Conservation (phyloP, 1,140 invertebrate species). For the Watersipora subatra region DNA sequence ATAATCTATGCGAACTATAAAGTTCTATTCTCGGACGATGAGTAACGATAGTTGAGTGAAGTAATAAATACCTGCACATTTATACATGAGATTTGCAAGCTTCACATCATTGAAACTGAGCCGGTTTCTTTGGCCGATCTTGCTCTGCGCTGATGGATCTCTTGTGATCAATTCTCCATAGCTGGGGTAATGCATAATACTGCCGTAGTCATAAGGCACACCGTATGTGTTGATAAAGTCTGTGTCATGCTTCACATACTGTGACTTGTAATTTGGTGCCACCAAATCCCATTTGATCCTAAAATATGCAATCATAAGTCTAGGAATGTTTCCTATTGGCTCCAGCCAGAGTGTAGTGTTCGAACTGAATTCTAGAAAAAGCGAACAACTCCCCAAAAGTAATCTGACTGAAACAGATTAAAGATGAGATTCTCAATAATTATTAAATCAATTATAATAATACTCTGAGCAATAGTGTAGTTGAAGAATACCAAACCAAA, state of each 20-base stretch:
- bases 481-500: too few species aligned
- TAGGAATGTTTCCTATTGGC: too few species aligned
- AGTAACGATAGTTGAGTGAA: too few species aligned
- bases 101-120: constrained; percentile 20
- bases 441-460: too few species aligned
- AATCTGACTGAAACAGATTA: too few species aligned
- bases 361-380: background rate
- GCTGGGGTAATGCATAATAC: constrained; percentile 37
- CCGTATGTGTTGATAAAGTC: constrained; percentile 30
- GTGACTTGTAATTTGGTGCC: background rate
- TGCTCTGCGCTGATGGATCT: constrained; percentile 13
- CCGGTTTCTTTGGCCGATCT: constrained; percentile 16
- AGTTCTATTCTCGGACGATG: too few species aligned
- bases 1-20: too few species aligned
- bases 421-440: too few species aligned
- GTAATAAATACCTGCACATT: constrained; percentile 16
- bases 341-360: background rate
- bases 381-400: too few species aligned
- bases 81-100: constrained; percentile 22
- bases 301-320: background rate
- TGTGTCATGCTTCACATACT: constrained; percentile 58
- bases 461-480: too few species aligned
- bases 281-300: constrained; percentile 4
- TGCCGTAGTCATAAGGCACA: constrained; percentile 37
- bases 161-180: constrained; percentile 15